A percentile compares a stretch with the other conserved stretches of the same genome.
phyloP scores from a whole-genome alignment of 2,888 invertebrate genomes.

The Saturnia japonica region DNA sequence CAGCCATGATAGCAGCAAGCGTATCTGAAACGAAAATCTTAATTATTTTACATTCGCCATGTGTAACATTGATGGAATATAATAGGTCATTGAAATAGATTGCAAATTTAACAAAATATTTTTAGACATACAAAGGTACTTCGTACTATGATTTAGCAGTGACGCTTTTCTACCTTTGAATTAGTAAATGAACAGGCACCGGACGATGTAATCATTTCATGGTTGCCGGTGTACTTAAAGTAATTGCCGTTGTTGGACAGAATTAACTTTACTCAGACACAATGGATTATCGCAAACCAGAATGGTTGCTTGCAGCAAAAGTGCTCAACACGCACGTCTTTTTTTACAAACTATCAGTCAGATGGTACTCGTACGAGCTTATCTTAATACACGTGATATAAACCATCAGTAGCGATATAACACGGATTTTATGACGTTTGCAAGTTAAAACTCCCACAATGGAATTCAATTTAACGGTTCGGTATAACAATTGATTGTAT shows the following conservation, averaged over 20 bases:
- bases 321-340: constrained; percentile 34
- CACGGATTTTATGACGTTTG: constrained; percentile 35
- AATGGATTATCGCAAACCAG: constrained; percentile 52
- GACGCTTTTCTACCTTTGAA: constrained; percentile 50
- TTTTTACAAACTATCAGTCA: constrained; percentile 17
- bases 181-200: constrained; percentile 67
- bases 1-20: constrained; percentile 53
- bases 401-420: constrained; percentile 29
- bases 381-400: constrained; percentile 22
- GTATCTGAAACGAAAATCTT: constrained; percentile 57
- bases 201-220: constrained; percentile 75
- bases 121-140: background rate
- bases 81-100: background rate
- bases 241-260: constrained; percentile 61
- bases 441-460: constrained; percentile 43
- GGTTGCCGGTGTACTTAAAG: constrained; percentile 68
- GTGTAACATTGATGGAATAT: background rate
- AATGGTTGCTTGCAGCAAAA: constrained; percentile 44
- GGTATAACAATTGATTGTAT: constrained; percentile 40
- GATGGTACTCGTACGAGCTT: constrained; percentile 15
- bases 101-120: background rate
- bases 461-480: constrained; percentile 61
- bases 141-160: constrained; percentile 18
- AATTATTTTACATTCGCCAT: constrained; percentile 30
- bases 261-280: constrained; percentile 65